A percentile compares a stretch with the other conserved stretches of the same genome.
Evolutionary conservation across 2,888 invertebrate genomes (phyloP).

Genomic region (Eristalis tenax): DNA sequence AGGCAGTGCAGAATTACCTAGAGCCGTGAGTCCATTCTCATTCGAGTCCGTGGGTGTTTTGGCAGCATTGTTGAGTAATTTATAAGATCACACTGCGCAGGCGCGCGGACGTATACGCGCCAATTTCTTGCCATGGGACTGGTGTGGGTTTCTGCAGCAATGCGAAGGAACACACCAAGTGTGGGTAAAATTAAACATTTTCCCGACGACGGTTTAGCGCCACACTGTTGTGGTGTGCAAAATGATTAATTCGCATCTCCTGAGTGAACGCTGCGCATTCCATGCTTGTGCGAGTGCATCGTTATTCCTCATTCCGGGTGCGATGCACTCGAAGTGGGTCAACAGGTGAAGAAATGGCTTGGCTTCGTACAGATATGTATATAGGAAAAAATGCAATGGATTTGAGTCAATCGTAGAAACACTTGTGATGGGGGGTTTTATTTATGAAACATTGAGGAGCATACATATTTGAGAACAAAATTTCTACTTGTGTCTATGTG

Average conservation of each 20-base stretch:
- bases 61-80: constrained; percentile 62
- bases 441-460: background rate
- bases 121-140: background rate
- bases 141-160: background rate
- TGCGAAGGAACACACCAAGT: constrained; percentile 25
- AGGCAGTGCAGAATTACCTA: constrained; percentile 20
- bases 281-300: constrained; percentile 13
- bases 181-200: constrained; percentile 48
- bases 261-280: constrained; percentile 54
- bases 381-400: background rate
- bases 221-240: constrained; percentile 26
- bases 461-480: too few relatives aligned
- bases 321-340: constrained; percentile 65
- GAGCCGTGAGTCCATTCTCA: constrained; percentile 18
- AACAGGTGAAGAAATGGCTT: constrained; percentile 62
- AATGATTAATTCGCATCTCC: constrained; percentile 62
- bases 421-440: background rate
- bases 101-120: constrained; percentile 2
- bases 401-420: background rate
- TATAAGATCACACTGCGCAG: constrained; percentile 28
- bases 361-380: background rate
- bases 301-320: constrained; percentile 43
- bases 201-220: constrained; percentile 61
- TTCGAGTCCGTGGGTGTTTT: constrained; percentile 56
- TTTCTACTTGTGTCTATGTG: too few relatives aligned